A percentile compares a stretch with the other conserved stretches of the same genome.
Evolutionary conservation across 2,113 vertebrate genomes (phyloP).

Genomic region (Setophaga petechia): DNA sequence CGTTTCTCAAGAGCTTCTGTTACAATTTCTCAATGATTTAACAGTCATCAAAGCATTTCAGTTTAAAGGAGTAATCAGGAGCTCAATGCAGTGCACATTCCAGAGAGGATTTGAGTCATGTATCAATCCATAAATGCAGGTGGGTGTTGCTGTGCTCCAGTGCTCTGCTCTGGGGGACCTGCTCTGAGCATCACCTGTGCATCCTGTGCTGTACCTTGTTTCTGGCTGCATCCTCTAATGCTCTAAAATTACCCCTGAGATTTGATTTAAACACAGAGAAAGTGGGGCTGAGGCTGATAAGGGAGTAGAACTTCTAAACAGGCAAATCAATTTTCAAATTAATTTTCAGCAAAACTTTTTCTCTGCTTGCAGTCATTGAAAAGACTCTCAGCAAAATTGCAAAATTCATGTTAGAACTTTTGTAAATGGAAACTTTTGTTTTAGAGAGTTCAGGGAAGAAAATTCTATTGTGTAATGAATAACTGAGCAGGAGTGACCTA

Average conservation of each 20-base stretch:
- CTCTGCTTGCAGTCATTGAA: not conserved
- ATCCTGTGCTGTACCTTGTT: not conserved
- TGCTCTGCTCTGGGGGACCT: not conserved
- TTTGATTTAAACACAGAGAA: rapidly evolving
- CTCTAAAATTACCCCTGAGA: not conserved
- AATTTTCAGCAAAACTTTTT: not conserved
- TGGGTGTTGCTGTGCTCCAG: not conserved
- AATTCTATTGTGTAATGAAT: not conserved
- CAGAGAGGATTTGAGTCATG: not conserved
- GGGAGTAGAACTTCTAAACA: not conserved
- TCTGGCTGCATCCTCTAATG: not conserved
- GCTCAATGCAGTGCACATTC: not conserved
- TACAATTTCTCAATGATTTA: not conserved
- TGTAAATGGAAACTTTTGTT: not conserved
- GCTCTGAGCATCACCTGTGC: not conserved
- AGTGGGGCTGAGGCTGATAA: not conserved
- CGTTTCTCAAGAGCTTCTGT: not conserved
- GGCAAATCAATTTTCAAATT: not conserved
- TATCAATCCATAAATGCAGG: not conserved
- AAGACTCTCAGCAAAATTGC: not conserved
- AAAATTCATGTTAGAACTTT: not conserved
- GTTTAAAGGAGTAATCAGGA: not conserved
- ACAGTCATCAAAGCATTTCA: not conserved
- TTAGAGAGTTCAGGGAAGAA: not conserved
- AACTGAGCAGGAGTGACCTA: not conserved